Evolutionary conservation across 2,113 vertebrate genomes (phyloP), one percentile per base, ranked within the genome.

Genomic region (Elanus axillaris): DNA sequence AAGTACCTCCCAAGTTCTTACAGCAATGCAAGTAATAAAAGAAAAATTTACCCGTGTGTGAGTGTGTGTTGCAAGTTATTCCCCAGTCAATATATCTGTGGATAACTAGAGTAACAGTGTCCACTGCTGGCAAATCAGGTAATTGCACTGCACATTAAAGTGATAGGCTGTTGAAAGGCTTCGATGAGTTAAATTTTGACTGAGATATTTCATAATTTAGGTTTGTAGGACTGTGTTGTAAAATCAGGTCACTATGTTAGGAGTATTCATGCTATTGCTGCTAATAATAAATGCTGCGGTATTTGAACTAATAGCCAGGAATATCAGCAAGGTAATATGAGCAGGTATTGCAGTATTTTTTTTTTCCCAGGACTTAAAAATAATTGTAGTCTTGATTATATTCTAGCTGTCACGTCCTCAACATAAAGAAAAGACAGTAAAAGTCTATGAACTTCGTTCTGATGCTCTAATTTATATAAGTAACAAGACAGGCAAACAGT

Each of bases 51-150:
- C 15, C n/a, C 62, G 42, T 36, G 15, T 40, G 6, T 12, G 27
- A 64, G 42, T 36, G 15, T 40, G 6, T 12, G 27, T 81, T 88
- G 13, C 67, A 91, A 81, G 53, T 64, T 90, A 45, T 60, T 68
- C 76, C 77, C 43, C 53, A 81, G 31, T 29, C 67, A 67, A 62
- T 62, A 7, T 93, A 58, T 58, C 26, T 56, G 73, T 48, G 79
- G 82, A 98, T 98, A 98, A 95, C 97, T 98, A 91, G 98, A 96
- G 97, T 94, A 98, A 98, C 97, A 98, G 96, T 98, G 98, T 97
- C 98, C 98, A 98, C 98, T 98, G 97, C 98, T 98, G 98, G 98
- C 96, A 97, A 97, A 92, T 97, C 94, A 56, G 86, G 92, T 97
- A 98, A 98, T 97, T 98, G 97, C 98, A 98, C 53, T 75, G 18